Evolutionary conservation across 2,797 vertebrate genomes (phyloP).

Genomic region (Rhyacichthys aspro): DNA sequence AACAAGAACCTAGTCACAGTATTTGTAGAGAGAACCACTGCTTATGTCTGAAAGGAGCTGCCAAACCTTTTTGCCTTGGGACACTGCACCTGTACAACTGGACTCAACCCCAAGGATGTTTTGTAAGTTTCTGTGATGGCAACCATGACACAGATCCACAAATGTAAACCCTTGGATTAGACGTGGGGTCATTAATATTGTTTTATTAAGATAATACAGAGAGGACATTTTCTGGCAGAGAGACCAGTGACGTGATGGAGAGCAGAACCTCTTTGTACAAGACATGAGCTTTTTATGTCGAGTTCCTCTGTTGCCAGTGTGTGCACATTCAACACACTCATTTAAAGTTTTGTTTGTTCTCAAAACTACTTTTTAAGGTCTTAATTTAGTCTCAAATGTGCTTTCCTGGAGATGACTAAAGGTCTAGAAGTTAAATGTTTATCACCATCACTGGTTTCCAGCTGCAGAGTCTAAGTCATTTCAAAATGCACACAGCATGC

Average conservation of each 20-base stretch:
- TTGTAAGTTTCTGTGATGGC: conserved; percentile 12
- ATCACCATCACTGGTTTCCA: too few relatives aligned
- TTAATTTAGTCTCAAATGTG: too few relatives aligned
- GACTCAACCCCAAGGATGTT: neutral
- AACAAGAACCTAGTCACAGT: neutral
- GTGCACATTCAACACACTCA: too few relatives aligned
- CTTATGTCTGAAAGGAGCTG: neutral
- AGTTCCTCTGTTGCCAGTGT: too few relatives aligned
- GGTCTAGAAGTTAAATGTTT: too few relatives aligned
- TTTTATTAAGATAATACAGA: neutral
- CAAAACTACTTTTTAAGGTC: too few relatives aligned
- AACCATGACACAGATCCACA: conserved; percentile 1
- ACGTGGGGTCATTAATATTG: neutral
- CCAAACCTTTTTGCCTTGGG: conserved; percentile 17
- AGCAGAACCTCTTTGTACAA: too few relatives aligned
- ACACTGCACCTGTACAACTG: conserved; percentile 1
- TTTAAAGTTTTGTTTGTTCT: too few relatives aligned
- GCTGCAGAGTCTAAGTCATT: too few relatives aligned
- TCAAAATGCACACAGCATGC: too few relatives aligned
- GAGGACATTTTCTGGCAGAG: neutral
- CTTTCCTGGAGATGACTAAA: too few relatives aligned
- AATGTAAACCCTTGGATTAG: neutral
- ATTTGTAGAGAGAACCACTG: too few relatives aligned
- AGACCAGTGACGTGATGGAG: neutral
- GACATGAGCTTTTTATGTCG: neutral